phyloP scores from a whole-genome alignment of 2,113 vertebrate species.

The Prionailurus bengalensis region DNA sequence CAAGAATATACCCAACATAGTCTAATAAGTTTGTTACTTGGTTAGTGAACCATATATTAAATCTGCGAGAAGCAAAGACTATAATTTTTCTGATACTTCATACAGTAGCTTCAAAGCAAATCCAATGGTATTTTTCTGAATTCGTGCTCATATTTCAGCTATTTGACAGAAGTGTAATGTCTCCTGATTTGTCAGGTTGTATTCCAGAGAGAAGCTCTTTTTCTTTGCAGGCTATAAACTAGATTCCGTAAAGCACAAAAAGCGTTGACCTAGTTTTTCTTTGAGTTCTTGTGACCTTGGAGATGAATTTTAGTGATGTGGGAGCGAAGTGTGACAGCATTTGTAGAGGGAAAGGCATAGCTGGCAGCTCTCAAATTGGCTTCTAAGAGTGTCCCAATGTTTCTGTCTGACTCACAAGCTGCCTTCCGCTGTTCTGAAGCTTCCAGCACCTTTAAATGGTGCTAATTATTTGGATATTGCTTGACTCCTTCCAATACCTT shows the following conservation, averaged over 20 bases:
- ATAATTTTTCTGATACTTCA: background rate
- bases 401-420: background rate
- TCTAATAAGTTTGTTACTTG: background rate
- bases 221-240: conserved; percentile 44
- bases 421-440: background rate
- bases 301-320: conserved; percentile 27
- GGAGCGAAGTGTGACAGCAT: conserved; percentile 28
- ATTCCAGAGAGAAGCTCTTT: background rate
- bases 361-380: background rate
- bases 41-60: background rate
- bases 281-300: conserved; percentile 41
- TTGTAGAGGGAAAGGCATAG: background rate
- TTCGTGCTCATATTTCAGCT: background rate
- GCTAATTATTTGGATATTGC: conserved; percentile 43
- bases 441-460: conserved; percentile 24
- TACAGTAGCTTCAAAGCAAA: conserved; percentile 12
- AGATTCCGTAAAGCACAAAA: conserved; percentile 47
- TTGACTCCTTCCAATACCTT: background rate
- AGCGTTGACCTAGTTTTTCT: background rate
- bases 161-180: background rate
- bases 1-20: background rate
- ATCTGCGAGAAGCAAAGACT: background rate
- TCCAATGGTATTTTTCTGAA: background rate
- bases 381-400: background rate
- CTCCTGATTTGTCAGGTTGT: background rate